Conservation (phyloP, 2,797 vertebrate species). For the Kryptolebias ocellatus region DNA sequence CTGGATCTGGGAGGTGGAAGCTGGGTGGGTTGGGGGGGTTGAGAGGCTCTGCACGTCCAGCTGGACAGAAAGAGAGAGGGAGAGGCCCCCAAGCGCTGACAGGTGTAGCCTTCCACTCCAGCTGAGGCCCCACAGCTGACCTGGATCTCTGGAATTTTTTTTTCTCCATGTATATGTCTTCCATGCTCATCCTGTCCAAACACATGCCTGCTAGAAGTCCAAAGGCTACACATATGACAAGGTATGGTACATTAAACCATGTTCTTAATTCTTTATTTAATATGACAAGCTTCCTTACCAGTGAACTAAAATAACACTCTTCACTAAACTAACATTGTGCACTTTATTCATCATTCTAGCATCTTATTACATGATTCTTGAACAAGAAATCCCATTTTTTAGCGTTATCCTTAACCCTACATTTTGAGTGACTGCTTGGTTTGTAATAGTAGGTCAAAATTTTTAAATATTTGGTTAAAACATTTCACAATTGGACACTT, state of each 20-base stretch:
- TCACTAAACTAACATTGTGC: conserved; percentile 10
- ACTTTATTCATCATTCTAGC: background rate
- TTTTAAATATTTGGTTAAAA: no score
- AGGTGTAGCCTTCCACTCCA: conserved; percentile 83
- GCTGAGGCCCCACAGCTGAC: conserved; percentile 83
- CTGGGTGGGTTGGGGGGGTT: conserved; percentile 54
- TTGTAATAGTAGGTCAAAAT: no score
- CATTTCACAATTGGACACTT: no score
- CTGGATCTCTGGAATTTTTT: conserved; percentile 74
- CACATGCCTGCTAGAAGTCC: conserved; percentile 64
- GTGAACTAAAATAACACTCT: conserved; percentile 3
- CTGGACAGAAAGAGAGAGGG: conserved; percentile 72
- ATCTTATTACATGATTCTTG: background rate
- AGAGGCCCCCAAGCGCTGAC: conserved; percentile 77
- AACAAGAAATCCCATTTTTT: background rate
- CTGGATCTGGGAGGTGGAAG: conserved; percentile 76
- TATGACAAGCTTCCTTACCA: conserved; percentile 31
- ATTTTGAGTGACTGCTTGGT: background rate
- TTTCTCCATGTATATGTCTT: conserved; percentile 47
- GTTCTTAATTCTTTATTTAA: conserved; percentile 46
- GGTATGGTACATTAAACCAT: conserved; percentile 43
- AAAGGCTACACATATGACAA: conserved; percentile 46
- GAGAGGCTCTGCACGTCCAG: conserved; percentile 71
- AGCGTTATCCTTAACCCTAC: background rate
- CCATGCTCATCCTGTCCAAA: conserved; percentile 49